Conservation (phyloP, 2,888 invertebrate species). For the Dryococelus australis region DNA sequence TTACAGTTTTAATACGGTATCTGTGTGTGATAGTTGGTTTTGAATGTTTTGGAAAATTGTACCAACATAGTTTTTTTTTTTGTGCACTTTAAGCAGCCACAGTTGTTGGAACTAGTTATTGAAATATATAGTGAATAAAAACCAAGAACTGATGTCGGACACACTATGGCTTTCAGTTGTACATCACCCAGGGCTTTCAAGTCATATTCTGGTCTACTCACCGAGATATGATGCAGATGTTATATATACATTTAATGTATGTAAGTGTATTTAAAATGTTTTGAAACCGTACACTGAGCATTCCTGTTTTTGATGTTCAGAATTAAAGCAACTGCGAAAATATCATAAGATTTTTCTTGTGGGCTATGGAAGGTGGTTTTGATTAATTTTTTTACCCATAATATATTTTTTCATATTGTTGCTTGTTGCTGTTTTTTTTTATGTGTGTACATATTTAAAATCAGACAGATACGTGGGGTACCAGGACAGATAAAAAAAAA, state of each 20-base stretch:
- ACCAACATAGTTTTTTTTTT: too few species aligned
- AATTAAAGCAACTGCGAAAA: background rate
- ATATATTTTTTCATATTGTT: too few species aligned
- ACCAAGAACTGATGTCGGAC: background rate
- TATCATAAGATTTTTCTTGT: background rate
- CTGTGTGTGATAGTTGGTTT: too few species aligned
- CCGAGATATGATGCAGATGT: background rate
- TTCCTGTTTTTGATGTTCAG: background rate
- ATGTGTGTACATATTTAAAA: too few species aligned
- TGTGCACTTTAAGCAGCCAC: background rate
- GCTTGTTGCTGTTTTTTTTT: too few species aligned
- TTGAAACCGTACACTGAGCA: background rate
- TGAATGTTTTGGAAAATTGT: too few species aligned
- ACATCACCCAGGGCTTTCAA: background rate
- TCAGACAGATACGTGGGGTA: too few species aligned
- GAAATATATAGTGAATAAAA: background rate
- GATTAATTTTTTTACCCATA: background rate
- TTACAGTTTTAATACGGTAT: too few species aligned
- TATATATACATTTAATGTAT: constrained; percentile 1
- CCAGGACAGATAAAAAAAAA: too few species aligned
- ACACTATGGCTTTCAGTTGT: background rate
- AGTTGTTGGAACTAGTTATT: background rate
- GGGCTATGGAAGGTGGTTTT: background rate
- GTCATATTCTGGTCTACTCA: constrained; percentile 1
- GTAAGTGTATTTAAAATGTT: background rate